Evolutionary conservation across 2,888 invertebrate species (phyloP).

Genomic region (Ectemnius cavifrons): DNA sequence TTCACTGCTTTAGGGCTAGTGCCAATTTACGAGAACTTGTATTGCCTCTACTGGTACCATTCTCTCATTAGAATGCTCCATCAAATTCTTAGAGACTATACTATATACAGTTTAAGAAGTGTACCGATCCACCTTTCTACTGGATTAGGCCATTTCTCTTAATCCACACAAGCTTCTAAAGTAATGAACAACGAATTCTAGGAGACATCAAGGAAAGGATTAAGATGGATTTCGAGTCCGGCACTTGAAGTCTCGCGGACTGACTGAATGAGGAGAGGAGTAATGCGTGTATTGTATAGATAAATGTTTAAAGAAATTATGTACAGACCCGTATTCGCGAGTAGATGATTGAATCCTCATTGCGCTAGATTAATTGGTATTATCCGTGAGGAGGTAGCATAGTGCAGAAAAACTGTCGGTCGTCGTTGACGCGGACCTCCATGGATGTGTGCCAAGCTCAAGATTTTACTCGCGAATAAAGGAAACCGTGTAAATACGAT

Average conservation of each 20-base stretch:
- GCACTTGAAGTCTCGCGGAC: conserved; percentile 34
- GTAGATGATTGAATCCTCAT: conserved; percentile 31
- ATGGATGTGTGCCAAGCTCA: conserved; percentile 24
- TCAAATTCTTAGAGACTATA: too few relatives aligned
- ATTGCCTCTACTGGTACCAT: conserved; percentile 21
- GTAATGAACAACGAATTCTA: conserved; percentile 8
- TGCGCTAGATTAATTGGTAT: not conserved
- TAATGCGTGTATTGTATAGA: conserved; percentile 51
- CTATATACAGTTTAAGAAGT: too few relatives aligned
- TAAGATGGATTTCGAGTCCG: conserved; percentile 28
- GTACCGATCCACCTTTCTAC: too few relatives aligned
- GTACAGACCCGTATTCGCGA: conserved; percentile 33
- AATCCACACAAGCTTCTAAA: not conserved
- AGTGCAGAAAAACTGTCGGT: too few relatives aligned
- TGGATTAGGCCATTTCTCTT: too few relatives aligned
- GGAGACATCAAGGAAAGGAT: conserved; percentile 5
- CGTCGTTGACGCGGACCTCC: not conserved
- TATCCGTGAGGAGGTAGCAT: too few relatives aligned
- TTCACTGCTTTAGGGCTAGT: conserved; percentile 29
- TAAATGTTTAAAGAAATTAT: conserved; percentile 52
- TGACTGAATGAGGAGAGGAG: conserved; percentile 28
- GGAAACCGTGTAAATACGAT: conserved; percentile 49
- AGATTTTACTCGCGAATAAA: conserved; percentile 30
- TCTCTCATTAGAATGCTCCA: not conserved
- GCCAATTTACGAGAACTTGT: conserved; percentile 31